phyloP scores from a whole-genome alignment of 2,888 invertebrate species.

The Tenthredo notha region DNA sequence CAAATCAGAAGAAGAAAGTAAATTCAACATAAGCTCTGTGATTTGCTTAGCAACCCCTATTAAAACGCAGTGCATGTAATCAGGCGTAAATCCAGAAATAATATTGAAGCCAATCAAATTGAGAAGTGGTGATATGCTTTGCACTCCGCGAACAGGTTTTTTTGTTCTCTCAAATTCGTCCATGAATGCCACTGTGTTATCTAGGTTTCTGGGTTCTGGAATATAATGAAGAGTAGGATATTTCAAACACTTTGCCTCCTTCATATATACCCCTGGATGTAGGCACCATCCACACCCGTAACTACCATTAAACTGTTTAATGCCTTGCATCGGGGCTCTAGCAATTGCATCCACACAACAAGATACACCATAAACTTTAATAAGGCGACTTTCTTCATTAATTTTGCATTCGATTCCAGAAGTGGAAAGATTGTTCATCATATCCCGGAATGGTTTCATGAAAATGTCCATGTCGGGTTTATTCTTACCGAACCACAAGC shows the following conservation, averaged over 20 bases:
- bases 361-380: too few species aligned
- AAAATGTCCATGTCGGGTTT: too few species aligned
- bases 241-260: slow-evolving; percentile 17
- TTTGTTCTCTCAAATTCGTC: slow-evolving; percentile 34
- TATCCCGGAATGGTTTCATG: too few species aligned
- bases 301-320: slow-evolving; percentile 53
- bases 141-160: slow-evolving; percentile 48
- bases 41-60: not conserved
- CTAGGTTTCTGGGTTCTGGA: slow-evolving; percentile 36
- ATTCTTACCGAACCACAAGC: too few species aligned
- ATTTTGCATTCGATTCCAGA: too few species aligned
- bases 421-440: too few species aligned
- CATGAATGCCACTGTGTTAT: slow-evolving; percentile 39
- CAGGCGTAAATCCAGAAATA: slow-evolving; percentile 52
- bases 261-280: not conserved
- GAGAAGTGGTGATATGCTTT: slow-evolving; percentile 48
- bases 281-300: not conserved
- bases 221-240: slow-evolving; percentile 49
- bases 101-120: slow-evolving; percentile 54
- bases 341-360: slow-evolving; percentile 56
- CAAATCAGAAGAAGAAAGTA: too few species aligned
- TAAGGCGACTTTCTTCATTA: too few species aligned
- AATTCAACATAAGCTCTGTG: not conserved
- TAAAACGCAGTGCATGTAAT: slow-evolving; percentile 31
- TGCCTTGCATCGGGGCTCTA: slow-evolving; percentile 51